Evolutionary conservation across 2,797 vertebrate species (phyloP), one percentile per base, ranked within the genome.

Genomic region (Syngnathus acus): DNA sequence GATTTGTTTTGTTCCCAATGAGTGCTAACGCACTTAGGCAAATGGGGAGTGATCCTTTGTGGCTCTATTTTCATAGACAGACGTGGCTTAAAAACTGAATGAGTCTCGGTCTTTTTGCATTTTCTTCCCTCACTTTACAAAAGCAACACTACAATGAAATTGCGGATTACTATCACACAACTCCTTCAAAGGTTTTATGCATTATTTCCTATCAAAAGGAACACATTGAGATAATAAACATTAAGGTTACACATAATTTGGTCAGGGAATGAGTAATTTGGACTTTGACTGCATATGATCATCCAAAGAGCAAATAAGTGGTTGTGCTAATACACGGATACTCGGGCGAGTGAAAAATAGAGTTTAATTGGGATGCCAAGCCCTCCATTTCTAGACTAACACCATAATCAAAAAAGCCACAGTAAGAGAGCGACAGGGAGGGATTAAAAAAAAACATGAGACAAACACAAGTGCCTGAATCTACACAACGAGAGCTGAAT

Each of bases 381-480:
- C 83, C 87, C 85, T 87, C 32, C 10, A 84, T 83, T 82, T 87
- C 72, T 78, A 84, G 77, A 80, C 84, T 78, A 80, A 83, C 82
- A 81, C 85, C 85, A 84, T 89, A 89, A 90, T 89, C 87, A 89
- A 78, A 67, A 72, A 68, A 84, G 85, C 86, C 86, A 80, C 88
- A 84, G 76, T 47, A 62, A 54, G n/a, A 50, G 48, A 69, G 61
- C 21, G 42, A 40, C 16, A 64, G 23, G 51, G 32, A 39, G 42
- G 60, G 60, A 45, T 62, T 17, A 48, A 74, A 43, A 43, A 61
- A 32, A 3, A 32, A 72, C 57, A 48, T 78, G 67, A 69, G 45
- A 45, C 63, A 45, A 67, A 72, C 75, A 75, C 60, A 62, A 72
- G 53, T 68, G 69, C 38, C 53, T 59, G 67, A 63, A 69, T 70